phyloP scores from a whole-genome alignment of 2,797 vertebrate species.

The Pantherophis vulpinus region DNA sequence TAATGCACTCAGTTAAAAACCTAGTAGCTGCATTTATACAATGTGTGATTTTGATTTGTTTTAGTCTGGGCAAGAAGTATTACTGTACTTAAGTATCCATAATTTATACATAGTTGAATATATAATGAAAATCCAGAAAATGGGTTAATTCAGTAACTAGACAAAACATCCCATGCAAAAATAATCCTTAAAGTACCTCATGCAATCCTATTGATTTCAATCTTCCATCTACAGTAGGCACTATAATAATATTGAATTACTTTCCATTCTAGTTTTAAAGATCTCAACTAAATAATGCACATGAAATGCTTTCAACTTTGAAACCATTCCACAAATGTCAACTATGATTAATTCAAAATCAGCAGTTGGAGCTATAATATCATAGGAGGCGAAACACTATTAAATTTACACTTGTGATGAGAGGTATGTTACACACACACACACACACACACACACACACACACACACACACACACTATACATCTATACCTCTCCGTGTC shows the following conservation, averaged over 20 bases:
- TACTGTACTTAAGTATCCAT: not conserved
- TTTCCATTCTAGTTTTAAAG: not conserved
- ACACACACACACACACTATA: not conserved
- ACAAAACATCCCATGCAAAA: not conserved
- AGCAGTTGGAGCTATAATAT: not conserved
- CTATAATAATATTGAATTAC: not conserved
- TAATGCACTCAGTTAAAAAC: not conserved
- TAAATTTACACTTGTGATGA: not conserved
- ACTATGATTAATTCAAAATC: not conserved
- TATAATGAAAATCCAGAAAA: not conserved
- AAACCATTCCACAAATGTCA: not conserved
- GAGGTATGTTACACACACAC: not conserved
- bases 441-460: not conserved
- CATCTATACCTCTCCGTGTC: too few species aligned
- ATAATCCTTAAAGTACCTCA: not conserved
- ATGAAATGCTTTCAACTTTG: not conserved
- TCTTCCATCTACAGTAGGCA: not conserved
- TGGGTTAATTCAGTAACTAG: not conserved
- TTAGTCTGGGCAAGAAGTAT: not conserved
- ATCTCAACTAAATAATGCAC: not conserved
- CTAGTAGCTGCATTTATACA: not conserved
- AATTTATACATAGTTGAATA: not conserved
- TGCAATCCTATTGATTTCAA: not conserved
- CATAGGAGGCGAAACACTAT: not conserved
- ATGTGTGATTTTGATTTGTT: not conserved